phyloP scores from a whole-genome alignment of 1,140 invertebrate genomes.

The Odontomachus brunneus region DNA sequence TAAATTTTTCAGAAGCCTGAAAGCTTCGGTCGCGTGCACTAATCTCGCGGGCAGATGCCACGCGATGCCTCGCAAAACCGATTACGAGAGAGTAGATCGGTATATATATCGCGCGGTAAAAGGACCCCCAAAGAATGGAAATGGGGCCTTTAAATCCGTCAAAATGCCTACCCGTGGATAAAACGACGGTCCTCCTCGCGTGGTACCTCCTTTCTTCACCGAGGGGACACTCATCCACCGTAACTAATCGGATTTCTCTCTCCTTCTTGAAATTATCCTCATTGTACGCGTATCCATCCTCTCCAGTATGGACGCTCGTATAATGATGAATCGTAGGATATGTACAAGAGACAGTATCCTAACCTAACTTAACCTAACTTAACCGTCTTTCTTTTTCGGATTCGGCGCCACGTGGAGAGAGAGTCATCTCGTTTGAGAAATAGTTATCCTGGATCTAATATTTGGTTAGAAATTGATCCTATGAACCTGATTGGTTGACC shows the following conservation, averaged over 20 bases:
- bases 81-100: conserved; percentile 64
- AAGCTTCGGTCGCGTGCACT: conserved; percentile 72
- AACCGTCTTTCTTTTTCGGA: not conserved
- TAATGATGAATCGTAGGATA: conserved; percentile 27
- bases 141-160: conserved; percentile 71
- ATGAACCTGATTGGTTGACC: no score
- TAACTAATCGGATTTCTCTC: conserved; percentile 69
- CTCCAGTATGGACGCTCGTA: conserved; percentile 6
- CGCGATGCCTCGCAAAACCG: conserved; percentile 76
- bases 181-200: conserved; percentile 53
- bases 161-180: conserved; percentile 63
- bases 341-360: not conserved
- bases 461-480: no score
- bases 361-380: no score
- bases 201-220: conserved; percentile 31
- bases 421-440: not conserved
- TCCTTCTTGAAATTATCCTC: conserved; percentile 42
- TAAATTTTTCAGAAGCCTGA: conserved; percentile 72
- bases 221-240: conserved; percentile 68
- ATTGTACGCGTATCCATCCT: conserved; percentile 46
- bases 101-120: conserved; percentile 54
- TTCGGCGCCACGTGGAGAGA: not conserved
- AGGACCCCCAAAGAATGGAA: conserved; percentile 66
- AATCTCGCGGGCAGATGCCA: conserved; percentile 80
- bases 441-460: conserved; percentile 9